phyloP scores from a whole-genome alignment of 2,888 invertebrate genomes.

The Abrostola tripartita region DNA sequence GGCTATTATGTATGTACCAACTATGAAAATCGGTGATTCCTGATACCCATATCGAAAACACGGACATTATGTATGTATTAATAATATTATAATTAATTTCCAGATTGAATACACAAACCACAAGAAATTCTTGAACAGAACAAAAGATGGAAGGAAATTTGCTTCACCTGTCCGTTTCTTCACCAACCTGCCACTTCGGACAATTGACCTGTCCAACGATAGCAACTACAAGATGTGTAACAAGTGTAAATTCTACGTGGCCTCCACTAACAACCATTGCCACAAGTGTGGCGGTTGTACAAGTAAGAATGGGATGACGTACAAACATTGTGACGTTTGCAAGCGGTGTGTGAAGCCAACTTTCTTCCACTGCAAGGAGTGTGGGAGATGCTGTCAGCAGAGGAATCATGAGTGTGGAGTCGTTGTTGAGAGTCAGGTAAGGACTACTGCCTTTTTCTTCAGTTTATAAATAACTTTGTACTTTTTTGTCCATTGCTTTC shows the following conservation, averaged over 20 bases:
- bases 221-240: slow-evolving; percentile 93
- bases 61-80: too few relatives aligned
- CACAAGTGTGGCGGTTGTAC: slow-evolving; percentile 78
- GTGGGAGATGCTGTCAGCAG: slow-evolving; percentile 89
- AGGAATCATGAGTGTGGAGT: slow-evolving; percentile 78
- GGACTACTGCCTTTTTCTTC: slow-evolving; percentile 9
- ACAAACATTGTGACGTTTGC: slow-evolving; percentile 93
- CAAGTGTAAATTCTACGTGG: slow-evolving; percentile 91
- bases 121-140: slow-evolving; percentile 90
- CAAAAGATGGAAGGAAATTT: slow-evolving; percentile 90
- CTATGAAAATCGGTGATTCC: too few relatives aligned
- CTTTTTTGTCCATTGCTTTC: not conserved
- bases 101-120: slow-evolving; percentile 95
- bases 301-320: slow-evolving; percentile 90
- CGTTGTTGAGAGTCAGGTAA: slow-evolving; percentile 79
- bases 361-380: slow-evolving; percentile 93
- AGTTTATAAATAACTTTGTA: not conserved
- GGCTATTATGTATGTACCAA: too few relatives aligned
- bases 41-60: too few relatives aligned
- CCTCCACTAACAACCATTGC: slow-evolving; percentile 77
- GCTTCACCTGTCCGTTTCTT: slow-evolving; percentile 96
- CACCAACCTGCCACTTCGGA: slow-evolving; percentile 91
- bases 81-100: slow-evolving; percentile 3
- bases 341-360: slow-evolving; percentile 94
- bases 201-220: slow-evolving; percentile 80